phyloP scores from a whole-genome alignment of 2,888 invertebrate species.

The Portevinia maculata region DNA sequence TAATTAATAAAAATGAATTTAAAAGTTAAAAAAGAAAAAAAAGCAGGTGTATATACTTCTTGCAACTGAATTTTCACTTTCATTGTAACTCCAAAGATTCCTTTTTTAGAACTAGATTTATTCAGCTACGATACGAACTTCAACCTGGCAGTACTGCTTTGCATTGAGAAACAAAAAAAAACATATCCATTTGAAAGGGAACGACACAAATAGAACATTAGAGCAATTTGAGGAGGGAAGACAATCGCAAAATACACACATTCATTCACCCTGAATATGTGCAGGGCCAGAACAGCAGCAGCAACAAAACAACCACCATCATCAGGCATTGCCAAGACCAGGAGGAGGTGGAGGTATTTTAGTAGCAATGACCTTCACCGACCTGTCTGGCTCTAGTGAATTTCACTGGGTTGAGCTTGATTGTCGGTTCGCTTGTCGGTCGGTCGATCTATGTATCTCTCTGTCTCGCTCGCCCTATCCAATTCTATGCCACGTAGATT shows the following conservation, averaged over 20 bases:
- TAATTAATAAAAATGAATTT: too few species aligned
- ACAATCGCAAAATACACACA: constrained; percentile 49
- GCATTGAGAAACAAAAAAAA: constrained; percentile 3
- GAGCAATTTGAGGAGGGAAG: constrained; percentile 58
- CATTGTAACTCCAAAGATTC: too few species aligned
- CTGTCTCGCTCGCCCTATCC: not conserved
- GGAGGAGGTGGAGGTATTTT: constrained; percentile 82
- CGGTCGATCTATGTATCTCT: constrained; percentile 30
- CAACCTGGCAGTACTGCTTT: constrained; percentile 34
- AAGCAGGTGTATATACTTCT: too few species aligned
- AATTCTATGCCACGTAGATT: too few species aligned
- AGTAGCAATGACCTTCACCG: constrained; percentile 84
- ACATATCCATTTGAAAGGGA: constrained; percentile 37
- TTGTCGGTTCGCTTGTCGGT: constrained; percentile 59
- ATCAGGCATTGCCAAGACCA: constrained; percentile 75
- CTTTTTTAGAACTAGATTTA: too few species aligned
- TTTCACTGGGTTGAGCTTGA: constrained; percentile 68
- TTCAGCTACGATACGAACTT: too few species aligned
- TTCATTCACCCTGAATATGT: constrained; percentile 56
- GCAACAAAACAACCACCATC: constrained; percentile 53
- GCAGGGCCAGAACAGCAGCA: constrained; percentile 51
- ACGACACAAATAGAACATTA: constrained; percentile 71
- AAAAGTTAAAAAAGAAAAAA: too few species aligned
- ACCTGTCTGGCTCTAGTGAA: constrained; percentile 79
- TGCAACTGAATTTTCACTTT: too few species aligned